Percentiles rank a stretch among this genome's conserved stretches.
phyloP scores from a whole-genome alignment of 2,888 invertebrate species.

The Sacculina carcini region DNA sequence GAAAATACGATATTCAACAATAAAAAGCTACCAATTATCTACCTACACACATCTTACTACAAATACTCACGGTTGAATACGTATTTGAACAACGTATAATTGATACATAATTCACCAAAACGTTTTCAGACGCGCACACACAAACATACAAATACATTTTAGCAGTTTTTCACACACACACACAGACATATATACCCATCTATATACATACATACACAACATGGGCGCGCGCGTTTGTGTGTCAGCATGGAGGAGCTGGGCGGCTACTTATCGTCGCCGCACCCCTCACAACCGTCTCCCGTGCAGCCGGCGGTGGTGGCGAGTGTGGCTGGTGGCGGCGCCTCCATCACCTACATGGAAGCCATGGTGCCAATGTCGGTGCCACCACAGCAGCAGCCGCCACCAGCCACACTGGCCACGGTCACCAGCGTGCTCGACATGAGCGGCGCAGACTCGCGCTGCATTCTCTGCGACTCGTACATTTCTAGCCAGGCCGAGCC shows the following conservation, averaged over 20 bases:
- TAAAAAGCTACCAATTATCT: too few relatives aligned
- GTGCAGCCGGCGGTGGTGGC: not conserved
- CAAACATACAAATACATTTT: too few relatives aligned
- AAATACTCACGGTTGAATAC: too few relatives aligned
- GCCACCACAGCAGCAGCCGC: not conserved
- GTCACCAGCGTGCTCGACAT: too few relatives aligned
- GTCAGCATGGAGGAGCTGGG: not conserved
- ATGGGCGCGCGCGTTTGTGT: not conserved
- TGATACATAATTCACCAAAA: too few relatives aligned
- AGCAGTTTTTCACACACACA: too few relatives aligned
- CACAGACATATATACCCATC: too few relatives aligned
- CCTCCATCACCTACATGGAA: not conserved
- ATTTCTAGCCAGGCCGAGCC: not conserved
- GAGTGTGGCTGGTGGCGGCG: not conserved
- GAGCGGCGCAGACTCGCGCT: not conserved
- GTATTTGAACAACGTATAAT: too few relatives aligned
- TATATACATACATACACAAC: too few relatives aligned
- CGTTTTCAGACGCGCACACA: too few relatives aligned
- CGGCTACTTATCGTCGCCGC: not conserved
- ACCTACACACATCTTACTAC: too few relatives aligned
- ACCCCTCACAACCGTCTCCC: not conserved
- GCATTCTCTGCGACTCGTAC: not conserved
- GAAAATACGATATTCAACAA: too few relatives aligned
- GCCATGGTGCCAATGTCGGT: not conserved
- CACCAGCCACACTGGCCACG: not conserved